phyloP scores from a whole-genome alignment of 2,113 vertebrate genomes.

The Nyctereutes procyonoides region DNA sequence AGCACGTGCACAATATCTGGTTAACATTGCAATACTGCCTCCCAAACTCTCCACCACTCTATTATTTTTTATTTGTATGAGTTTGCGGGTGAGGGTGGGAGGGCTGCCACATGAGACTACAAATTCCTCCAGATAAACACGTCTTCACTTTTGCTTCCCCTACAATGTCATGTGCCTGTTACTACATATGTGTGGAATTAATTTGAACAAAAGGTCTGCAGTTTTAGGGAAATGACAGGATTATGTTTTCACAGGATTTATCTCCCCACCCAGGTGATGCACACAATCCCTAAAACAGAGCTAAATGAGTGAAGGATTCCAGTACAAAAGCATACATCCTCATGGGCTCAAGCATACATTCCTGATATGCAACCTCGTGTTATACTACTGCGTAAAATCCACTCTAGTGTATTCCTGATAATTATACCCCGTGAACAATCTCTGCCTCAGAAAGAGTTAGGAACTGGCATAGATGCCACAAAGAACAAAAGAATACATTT shows the following conservation, averaged over 20 bases:
- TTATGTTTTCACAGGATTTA: background rate
- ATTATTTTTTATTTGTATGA: background rate
- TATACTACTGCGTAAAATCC: background rate
- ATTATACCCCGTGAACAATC: background rate
- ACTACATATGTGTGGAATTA: background rate
- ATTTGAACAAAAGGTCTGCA: background rate
- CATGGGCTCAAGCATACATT: background rate
- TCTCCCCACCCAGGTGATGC: background rate
- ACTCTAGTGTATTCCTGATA: background rate
- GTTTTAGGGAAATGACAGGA: background rate
- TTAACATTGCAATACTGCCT: background rate
- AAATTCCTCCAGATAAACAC: background rate
- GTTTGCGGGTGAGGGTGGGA: background rate
- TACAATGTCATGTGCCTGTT: background rate
- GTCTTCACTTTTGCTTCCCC: background rate
- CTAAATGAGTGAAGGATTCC: background rate
- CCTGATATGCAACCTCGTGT: background rate
- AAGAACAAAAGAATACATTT: background rate
- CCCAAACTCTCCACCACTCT: background rate
- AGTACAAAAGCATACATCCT: background rate
- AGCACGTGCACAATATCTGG: background rate
- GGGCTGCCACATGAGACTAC: background rate
- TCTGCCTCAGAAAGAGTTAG: background rate
- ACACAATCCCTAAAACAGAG: background rate
- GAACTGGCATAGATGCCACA: background rate